Base-by-base conservation (phyloP, 2,113 vertebrate genomes). In the Silurus asotus region DNA sequence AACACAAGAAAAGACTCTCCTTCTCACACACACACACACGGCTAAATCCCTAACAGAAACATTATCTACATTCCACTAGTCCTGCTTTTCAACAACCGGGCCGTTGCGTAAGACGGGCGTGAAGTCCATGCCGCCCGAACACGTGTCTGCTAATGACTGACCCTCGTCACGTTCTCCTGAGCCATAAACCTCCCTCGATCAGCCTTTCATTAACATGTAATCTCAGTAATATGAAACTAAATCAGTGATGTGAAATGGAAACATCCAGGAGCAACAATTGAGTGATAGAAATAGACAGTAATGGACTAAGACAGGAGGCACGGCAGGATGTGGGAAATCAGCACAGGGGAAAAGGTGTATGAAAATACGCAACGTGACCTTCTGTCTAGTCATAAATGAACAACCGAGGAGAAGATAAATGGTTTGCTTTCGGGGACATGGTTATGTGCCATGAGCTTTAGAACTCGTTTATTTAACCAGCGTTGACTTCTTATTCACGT, bases 91-190 rank as follows among this genome's bases (percentile, higher is more conserved):
- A 8, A 20, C 19, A 20, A 58, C n/a, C 25, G 14, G 20, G 67
- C 48, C 8, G 61, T 65, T 82, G 61, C 25, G 25, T 20, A 86
- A 70, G 8, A 20, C 14, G 11, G 49, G 84, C 4, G 11, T 70
- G 20, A 85, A 85, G 84, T 85, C 25, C 84, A 79, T 6, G 48
- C n/a, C 74, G 78, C 17, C 14, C 20, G 23, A n/a, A 85, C 74
- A 65, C 59, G 49, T 37, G 53, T 25, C 13, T n/a, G 17, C 19
- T 45, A 14, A 13, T 14, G 23, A 20, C 56, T 75, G 61, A 85
- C 59, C 83, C 74, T 84, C 78, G 59, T 59, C n/a, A 37, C 5
- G 3, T 15, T 6, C 28, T 11, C 65, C 65, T 69, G 65, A 0
- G 25, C 25, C 5, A 51, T 53, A 51, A 82, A 15, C 64, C 17